Conservation (phyloP, 1,140 invertebrate species). For the Orius laevigatus region DNA sequence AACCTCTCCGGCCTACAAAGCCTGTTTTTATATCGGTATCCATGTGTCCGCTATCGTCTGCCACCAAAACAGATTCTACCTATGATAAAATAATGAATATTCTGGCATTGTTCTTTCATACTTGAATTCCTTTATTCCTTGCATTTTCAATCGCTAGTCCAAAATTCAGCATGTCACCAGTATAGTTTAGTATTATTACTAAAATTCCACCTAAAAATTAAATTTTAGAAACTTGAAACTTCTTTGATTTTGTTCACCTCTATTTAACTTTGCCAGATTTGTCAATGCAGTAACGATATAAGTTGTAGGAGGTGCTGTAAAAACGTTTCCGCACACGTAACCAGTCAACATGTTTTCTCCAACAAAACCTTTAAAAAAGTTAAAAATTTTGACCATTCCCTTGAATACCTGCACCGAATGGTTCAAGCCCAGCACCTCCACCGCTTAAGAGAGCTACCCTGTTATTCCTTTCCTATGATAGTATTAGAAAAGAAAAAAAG, state of each 20-base stretch:
- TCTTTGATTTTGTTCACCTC: not conserved
- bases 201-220: conserved; percentile 37
- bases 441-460: conserved; percentile 59
- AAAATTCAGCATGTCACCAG: conserved; percentile 74
- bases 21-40: conserved; percentile 26
- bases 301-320: conserved; percentile 57
- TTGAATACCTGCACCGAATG: conserved; percentile 47
- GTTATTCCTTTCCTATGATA: conserved; percentile 32
- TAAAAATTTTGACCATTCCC: conserved; percentile 8
- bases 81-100: conserved; percentile 7
- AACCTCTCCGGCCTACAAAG: conserved; percentile 48
- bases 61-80: conserved; percentile 33
- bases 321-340: conserved; percentile 57
- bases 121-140: conserved; percentile 42
- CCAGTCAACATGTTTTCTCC: conserved; percentile 60
- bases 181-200: conserved; percentile 69
- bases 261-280: conserved; percentile 28
- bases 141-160: conserved; percentile 63
- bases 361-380: conserved; percentile 44
- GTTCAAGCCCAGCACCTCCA: conserved; percentile 77
- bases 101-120: conserved; percentile 23
- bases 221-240: not conserved
- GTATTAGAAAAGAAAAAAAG: conserved; percentile 14
- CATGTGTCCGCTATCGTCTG: conserved; percentile 51
- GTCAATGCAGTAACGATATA: conserved; percentile 48